Percentiles rank a stretch among this genome's conserved stretches.
Evolutionary conservation across 2,113 vertebrate genomes (phyloP).

Genomic region (Malaclemys terrapin): DNA sequence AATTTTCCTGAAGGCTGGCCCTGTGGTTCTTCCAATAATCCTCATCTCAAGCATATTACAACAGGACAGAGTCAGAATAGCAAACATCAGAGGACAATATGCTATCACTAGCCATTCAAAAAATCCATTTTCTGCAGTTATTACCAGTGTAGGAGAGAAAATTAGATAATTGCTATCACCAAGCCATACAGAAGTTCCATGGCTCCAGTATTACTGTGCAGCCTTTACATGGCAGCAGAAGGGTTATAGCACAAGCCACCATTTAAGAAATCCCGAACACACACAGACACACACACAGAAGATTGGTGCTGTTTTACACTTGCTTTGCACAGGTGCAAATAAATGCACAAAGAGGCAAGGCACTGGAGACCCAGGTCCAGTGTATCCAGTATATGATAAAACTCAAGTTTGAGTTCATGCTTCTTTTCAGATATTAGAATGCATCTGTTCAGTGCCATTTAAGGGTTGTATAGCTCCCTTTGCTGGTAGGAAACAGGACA

Average conservation of each 20-base stretch:
- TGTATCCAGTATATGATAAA: rapidly evolving
- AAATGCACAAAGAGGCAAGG: not conserved
- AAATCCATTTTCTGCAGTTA: not conserved
- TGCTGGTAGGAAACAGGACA: constrained; percentile 46
- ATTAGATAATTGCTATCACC: not conserved
- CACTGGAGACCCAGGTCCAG: not conserved
- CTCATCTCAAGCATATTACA: not conserved
- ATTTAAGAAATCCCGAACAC: rapidly evolving
- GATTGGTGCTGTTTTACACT: not conserved
- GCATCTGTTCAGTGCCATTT: not conserved
- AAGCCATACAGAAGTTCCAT: not conserved
- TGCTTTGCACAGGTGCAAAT: not conserved
- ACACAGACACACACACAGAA: not conserved
- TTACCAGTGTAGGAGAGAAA: not conserved
- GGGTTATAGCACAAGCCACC: not conserved
- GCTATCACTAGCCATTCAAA: not conserved
- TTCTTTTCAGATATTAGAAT: not conserved
- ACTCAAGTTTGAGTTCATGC: rapidly evolving
- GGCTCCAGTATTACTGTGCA: not conserved
- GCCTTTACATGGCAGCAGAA: not conserved
- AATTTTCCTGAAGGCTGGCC: no score
- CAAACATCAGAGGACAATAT: not conserved
- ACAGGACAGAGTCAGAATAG: not conserved
- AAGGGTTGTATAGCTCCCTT: constrained; percentile 47
- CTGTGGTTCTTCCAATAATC: not conserved